Evolutionary conservation across 2,888 invertebrate species (phyloP).

Genomic region (Phyto melanocephala): DNA sequence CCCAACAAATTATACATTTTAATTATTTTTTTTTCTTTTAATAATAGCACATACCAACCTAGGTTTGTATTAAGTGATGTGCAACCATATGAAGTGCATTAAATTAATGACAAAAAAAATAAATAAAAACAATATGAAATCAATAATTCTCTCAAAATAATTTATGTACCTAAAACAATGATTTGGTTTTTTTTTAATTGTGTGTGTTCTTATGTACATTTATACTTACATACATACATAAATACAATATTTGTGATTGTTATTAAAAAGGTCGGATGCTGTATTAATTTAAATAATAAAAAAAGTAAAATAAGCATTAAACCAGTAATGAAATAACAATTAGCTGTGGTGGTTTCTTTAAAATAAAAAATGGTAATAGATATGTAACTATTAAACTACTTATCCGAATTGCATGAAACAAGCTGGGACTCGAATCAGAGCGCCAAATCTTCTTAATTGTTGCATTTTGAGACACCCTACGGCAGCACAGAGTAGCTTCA

Average conservation of each 20-base stretch:
- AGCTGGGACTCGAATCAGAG: too few relatives aligned
- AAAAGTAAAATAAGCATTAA: constrained; percentile 5
- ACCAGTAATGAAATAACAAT: background rate
- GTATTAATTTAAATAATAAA: constrained; percentile 19
- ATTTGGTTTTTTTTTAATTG: background rate
- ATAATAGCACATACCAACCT: background rate
- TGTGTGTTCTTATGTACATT: background rate
- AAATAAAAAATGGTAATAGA: too few relatives aligned
- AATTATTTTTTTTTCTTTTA: too few relatives aligned
- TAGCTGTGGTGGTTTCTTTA: too few relatives aligned
- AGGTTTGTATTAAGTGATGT: background rate
- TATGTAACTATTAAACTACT: too few relatives aligned
- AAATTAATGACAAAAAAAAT: background rate
- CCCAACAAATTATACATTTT: too few relatives aligned
- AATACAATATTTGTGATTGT: constrained; percentile 15
- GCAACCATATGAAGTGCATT: background rate
- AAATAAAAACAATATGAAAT: constrained; percentile 5
- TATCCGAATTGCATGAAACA: too few relatives aligned
- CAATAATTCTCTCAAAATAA: constrained; percentile 36
- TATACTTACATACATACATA: background rate
- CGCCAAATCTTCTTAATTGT: too few relatives aligned
- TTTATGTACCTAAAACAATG: background rate
- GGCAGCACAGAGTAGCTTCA: too few relatives aligned
- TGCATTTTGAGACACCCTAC: too few relatives aligned
- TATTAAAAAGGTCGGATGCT: constrained; percentile 28